Conservation (phyloP, 2,888 invertebrate genomes). For the Periphyllus acericola region DNA sequence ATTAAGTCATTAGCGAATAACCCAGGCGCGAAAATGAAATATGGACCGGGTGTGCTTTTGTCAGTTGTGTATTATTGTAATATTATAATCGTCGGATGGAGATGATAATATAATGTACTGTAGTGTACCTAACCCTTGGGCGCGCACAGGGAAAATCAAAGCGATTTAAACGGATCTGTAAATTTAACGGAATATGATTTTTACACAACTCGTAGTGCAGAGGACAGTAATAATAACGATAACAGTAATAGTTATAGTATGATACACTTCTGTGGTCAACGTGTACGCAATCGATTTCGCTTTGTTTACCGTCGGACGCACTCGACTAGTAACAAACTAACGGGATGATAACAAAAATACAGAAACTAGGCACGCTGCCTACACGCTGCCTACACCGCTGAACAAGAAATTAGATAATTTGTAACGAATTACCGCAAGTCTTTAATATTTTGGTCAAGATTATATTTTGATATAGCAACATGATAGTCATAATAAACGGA, state of each 20-base stretch:
- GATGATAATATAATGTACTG: neutral
- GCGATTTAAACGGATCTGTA: slow-evolving; percentile 33
- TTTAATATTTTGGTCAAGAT: no score
- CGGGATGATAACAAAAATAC: no score
- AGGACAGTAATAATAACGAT: slow-evolving; percentile 2
- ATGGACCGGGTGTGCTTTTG: slow-evolving; percentile 50
- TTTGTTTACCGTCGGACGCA: neutral
- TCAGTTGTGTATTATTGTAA: slow-evolving; percentile 46
- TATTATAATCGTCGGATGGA: neutral
- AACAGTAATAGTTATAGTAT: no score
- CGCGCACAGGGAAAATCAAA: slow-evolving; percentile 19
- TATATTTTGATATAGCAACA: no score
- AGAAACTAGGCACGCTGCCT: no score
- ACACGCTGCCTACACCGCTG: no score
- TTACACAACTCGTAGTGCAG: neutral
- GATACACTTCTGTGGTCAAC: slow-evolving; percentile 24
- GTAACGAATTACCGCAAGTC: no score
- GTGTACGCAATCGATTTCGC: neutral
- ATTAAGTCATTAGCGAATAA: slow-evolving; percentile 47
- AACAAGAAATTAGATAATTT: no score
- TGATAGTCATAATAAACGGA: no score
- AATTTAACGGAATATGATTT: slow-evolving; percentile 20
- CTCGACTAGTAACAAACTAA: no score
- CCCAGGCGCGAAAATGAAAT: slow-evolving; percentile 45
- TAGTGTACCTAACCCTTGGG: neutral